A percentile compares a stretch with the other conserved stretches of the same genome.
Evolutionary conservation across 2,888 invertebrate species (phyloP).

Genomic region (Phaonia tiefii): DNA sequence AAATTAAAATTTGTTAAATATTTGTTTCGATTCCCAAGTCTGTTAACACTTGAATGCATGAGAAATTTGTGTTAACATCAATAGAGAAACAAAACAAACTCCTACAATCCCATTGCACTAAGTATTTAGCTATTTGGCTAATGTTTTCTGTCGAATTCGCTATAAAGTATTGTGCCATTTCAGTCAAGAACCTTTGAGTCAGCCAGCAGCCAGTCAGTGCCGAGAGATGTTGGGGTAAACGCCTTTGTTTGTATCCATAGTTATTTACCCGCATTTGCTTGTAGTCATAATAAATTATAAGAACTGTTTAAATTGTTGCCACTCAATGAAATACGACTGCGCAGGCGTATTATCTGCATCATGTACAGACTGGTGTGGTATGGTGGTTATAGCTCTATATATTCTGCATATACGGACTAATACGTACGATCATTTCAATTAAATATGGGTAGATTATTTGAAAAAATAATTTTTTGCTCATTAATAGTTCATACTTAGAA

Average conservation of each 20-base stretch:
- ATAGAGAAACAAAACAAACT: neutral
- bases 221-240: neutral
- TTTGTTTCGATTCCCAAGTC: slow-evolving; percentile 15
- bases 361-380: neutral
- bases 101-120: neutral
- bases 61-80: neutral
- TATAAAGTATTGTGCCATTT: neutral
- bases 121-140: too few species aligned
- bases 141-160: too few species aligned
- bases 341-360: slow-evolving; percentile 25
- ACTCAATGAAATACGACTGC: neutral
- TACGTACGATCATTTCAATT: too few species aligned
- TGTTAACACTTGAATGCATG: slow-evolving; percentile 25
- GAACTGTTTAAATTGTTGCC: slow-evolving; percentile 5
- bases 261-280: neutral
- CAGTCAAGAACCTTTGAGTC: slow-evolving; percentile 31
- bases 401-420: slow-evolving; percentile 19
- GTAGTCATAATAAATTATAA: slow-evolving; percentile 9
- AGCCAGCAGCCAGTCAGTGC: slow-evolving; percentile 1
- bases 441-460: too few species aligned
- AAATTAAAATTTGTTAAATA: slow-evolving; percentile 38
- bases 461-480: too few species aligned
- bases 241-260: slow-evolving; percentile 21
- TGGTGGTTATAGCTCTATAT: neutral
- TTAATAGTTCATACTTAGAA: too few species aligned